Evolutionary conservation across 2,888 invertebrate species (phyloP).

Genomic region (Dolomedes plantarius): DNA sequence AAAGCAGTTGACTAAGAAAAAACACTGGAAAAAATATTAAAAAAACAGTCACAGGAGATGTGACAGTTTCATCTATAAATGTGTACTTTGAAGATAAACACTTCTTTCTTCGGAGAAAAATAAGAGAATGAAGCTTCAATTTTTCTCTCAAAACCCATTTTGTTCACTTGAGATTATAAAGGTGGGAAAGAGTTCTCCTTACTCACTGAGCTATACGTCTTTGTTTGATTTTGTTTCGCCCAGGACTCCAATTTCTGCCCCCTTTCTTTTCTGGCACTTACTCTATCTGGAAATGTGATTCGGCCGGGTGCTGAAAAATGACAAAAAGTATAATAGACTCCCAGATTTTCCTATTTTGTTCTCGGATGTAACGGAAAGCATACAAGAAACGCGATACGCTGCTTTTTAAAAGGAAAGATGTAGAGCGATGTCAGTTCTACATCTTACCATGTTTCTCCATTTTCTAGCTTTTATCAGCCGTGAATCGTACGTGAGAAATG

Average conservation of each 20-base stretch:
- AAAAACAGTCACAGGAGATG: too few relatives aligned
- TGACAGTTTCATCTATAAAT: conserved; percentile 64
- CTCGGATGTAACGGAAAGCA: too few relatives aligned
- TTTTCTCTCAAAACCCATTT: conserved; percentile 43
- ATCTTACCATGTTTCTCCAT: too few relatives aligned
- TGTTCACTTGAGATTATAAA: conserved; percentile 40
- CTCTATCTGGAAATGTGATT: neutral
- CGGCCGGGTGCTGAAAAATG: neutral
- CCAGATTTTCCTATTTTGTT: too few relatives aligned
- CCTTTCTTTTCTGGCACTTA: neutral
- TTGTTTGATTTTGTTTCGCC: conserved; percentile 20
- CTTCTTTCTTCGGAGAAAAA: conserved; percentile 34
- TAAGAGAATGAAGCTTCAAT: conserved; percentile 28
- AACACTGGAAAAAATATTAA: too few relatives aligned
- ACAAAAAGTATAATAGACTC: too few relatives aligned
- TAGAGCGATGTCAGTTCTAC: too few relatives aligned
- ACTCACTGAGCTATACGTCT: neutral
- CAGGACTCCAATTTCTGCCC: neutral
- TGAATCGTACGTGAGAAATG: too few relatives aligned
- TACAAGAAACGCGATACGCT: too few relatives aligned
- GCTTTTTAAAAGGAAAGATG: too few relatives aligned
- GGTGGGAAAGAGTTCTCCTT: conserved; percentile 33
- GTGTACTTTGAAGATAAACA: conserved; percentile 53
- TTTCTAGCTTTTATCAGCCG: too few relatives aligned
- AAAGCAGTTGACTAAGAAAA: too few relatives aligned